phyloP scores from a whole-genome alignment of 2,113 vertebrate species.

The Rhinolophus sinicus region DNA sequence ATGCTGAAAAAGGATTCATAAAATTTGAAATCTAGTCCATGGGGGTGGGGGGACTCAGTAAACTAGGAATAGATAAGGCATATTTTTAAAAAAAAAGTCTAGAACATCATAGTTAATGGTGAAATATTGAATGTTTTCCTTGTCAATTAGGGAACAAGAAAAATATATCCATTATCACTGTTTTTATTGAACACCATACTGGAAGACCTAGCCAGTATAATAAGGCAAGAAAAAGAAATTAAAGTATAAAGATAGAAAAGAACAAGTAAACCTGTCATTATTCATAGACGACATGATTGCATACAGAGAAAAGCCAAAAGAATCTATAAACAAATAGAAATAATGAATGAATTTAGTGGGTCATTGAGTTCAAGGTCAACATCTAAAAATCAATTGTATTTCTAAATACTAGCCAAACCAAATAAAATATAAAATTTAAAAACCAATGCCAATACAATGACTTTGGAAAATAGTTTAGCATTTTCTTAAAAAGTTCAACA shows the following conservation, averaged over 20 bases:
- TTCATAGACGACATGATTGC: background rate
- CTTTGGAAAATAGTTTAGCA: background rate
- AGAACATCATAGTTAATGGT: background rate
- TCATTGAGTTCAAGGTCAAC: background rate
- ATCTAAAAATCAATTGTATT: background rate
- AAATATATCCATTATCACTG: background rate
- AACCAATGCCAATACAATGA: background rate
- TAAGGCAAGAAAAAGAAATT: background rate
- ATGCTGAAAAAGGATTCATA: background rate
- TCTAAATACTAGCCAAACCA: background rate
- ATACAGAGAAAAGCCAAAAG: background rate
- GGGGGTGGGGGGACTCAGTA: background rate
- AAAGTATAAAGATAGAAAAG: background rate
- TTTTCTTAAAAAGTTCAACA: background rate
- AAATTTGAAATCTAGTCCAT: background rate
- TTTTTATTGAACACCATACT: background rate
- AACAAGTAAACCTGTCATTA: background rate
- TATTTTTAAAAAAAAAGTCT: background rate
- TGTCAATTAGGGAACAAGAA: background rate
- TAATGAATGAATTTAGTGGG: background rate
- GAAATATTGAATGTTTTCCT: too few relatives aligned
- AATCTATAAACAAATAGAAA: background rate
- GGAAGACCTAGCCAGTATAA: background rate
- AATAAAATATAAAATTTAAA: background rate
- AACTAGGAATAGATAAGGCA: background rate